Percentiles rank a stretch among this genome's conserved stretches.
phyloP scores from a whole-genome alignment of 2,888 invertebrate genomes.

The Lycaena phlaeas region DNA sequence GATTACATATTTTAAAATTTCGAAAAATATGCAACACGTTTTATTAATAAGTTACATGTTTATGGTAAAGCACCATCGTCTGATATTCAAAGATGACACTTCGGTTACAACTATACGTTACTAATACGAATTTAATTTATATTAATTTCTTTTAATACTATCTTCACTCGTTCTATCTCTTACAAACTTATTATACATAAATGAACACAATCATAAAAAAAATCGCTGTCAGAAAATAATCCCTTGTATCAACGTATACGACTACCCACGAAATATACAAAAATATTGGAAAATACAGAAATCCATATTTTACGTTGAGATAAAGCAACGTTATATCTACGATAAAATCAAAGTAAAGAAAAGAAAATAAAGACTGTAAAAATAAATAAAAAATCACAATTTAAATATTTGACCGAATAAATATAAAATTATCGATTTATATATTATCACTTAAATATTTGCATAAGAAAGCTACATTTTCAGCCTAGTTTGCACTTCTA shows the following conservation, averaged over 20 bases:
- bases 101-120: not conserved
- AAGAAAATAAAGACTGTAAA: too few relatives aligned
- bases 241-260: not conserved
- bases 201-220: constrained; percentile 49
- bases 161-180: constrained; percentile 18
- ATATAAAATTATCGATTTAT: too few relatives aligned
- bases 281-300: too few relatives aligned
- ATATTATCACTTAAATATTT: too few relatives aligned
- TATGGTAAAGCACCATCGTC: constrained; percentile 5
- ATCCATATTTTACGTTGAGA: too few relatives aligned
- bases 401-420: too few relatives aligned
- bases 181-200: constrained; percentile 45
- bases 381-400: too few relatives aligned
- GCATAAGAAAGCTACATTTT: too few relatives aligned
- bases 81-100: constrained; percentile 1
- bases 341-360: not conserved
- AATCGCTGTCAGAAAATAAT: not conserved
- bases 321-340: too few relatives aligned
- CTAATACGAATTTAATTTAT: not conserved
- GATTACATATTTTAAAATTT: constrained; percentile 3
- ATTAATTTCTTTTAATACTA: constrained; percentile 30
- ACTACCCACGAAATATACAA: not conserved
- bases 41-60: not conserved
- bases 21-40: constrained; percentile 5
- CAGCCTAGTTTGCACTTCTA: too few relatives aligned